Conservation (phyloP, 2,797 vertebrate species). For the Aulostomus chinensis region DNA sequence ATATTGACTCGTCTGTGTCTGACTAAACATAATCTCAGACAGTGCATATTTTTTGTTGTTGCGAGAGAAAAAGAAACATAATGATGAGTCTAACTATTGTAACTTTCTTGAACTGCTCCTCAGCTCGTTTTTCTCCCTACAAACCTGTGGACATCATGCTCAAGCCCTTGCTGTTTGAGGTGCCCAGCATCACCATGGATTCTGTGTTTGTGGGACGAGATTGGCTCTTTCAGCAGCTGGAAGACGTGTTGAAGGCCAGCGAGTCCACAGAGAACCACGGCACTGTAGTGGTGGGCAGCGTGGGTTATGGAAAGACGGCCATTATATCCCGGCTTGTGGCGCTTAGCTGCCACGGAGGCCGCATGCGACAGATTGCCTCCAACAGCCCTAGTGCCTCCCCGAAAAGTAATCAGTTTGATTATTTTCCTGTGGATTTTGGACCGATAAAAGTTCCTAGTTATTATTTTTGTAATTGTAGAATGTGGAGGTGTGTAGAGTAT, state of each 20-base stretch:
- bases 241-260: conserved; percentile 82
- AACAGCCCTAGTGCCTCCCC: conserved; percentile 88
- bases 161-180: conserved; percentile 96
- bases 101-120: neutral
- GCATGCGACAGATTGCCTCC: conserved; percentile 98
- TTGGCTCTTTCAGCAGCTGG: conserved; percentile 93
- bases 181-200: conserved; percentile 98
- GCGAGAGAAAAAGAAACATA: too few species aligned
- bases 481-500: too few species aligned
- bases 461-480: too few species aligned
- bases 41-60: too few species aligned
- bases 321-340: conserved; percentile 94
- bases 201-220: conserved; percentile 96
- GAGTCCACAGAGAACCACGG: conserved; percentile 83
- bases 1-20: too few species aligned
- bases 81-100: too few species aligned
- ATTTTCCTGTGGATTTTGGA: conserved; percentile 15
- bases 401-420: conserved; percentile 79
- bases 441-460: neutral
- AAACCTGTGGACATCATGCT: conserved; percentile 97
- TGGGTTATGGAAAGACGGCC: conserved; percentile 97
- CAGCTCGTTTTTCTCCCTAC: conserved; percentile 92
- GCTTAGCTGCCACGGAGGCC: conserved; percentile 95
- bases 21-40: too few species aligned
- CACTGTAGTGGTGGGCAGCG: conserved; percentile 87